phyloP scores from a whole-genome alignment of 2,113 vertebrate species.

The Rhabdomys dilectus region DNA sequence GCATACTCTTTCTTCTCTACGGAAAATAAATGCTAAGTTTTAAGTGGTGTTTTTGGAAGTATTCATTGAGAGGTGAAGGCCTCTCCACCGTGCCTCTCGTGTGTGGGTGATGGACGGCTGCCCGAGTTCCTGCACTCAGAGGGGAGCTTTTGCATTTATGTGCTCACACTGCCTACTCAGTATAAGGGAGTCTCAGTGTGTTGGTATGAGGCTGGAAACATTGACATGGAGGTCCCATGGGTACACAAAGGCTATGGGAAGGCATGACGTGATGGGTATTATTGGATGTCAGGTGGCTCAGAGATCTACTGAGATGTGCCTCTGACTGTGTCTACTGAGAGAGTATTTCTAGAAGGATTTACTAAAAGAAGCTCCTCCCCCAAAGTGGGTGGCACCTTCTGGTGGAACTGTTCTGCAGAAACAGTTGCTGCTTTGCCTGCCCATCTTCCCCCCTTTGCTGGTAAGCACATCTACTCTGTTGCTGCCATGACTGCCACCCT shows the following conservation, averaged over 20 bases:
- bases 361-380: no score
- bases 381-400: neutral
- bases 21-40: slow-evolving; percentile 50
- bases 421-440: neutral
- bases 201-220: slow-evolving; percentile 41
- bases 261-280: neutral
- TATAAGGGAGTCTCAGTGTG: slow-evolving; percentile 29
- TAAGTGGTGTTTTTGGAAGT: slow-evolving; percentile 71
- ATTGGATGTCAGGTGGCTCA: no score
- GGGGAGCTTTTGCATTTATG: slow-evolving; percentile 77
- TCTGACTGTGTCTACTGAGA: neutral
- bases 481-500: neutral
- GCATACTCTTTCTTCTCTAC: neutral
- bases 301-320: neutral
- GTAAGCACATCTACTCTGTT: neutral
- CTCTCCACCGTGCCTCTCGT: slow-evolving; percentile 48
- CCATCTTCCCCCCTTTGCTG: neutral
- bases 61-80: slow-evolving; percentile 60
- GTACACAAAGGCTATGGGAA: slow-evolving; percentile 52
- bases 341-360: neutral
- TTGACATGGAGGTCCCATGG: slow-evolving; percentile 46
- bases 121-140: neutral
- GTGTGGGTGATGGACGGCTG: slow-evolving; percentile 64
- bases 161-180: slow-evolving; percentile 35
- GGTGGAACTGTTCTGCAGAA: neutral